A percentile compares a stretch with the other conserved stretches of the same genome.
Evolutionary conservation across 92 coral and sea anemone genomes (phyloP).

Genomic region (Paragorgia papillata): DNA sequence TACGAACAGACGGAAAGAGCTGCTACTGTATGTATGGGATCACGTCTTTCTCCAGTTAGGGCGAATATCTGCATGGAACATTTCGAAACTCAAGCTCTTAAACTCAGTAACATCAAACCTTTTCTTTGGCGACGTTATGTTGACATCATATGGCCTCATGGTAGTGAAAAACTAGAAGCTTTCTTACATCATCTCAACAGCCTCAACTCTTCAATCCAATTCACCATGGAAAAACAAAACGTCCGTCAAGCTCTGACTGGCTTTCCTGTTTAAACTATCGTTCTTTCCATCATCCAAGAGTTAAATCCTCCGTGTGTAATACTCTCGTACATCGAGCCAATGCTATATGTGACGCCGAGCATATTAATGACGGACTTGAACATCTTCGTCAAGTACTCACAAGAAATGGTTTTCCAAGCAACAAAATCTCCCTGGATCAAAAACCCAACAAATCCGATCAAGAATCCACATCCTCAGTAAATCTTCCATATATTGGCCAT

Average conservation of each 20-base stretch:
- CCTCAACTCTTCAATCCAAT: slow-evolving; percentile 9
- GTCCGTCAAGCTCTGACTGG: not conserved
- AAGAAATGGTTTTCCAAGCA: too few species aligned
- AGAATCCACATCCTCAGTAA: too few species aligned
- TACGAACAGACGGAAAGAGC: too few species aligned
- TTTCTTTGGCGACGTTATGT: slow-evolving; percentile 5
- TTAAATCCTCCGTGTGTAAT: slow-evolving; percentile 15
- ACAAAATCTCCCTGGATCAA: too few species aligned
- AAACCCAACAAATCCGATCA: too few species aligned
- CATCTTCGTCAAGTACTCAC: too few species aligned
- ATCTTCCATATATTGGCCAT: too few species aligned
- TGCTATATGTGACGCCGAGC: not conserved
- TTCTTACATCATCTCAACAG: not conserved
- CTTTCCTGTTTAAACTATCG: slow-evolving; percentile 7
- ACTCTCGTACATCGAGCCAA: slow-evolving; percentile 5
- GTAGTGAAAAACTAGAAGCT: not conserved
- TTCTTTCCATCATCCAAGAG: slow-evolving; percentile 27
- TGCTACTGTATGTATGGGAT: too few species aligned
- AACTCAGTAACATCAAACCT: not conserved
- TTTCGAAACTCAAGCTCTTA: slow-evolving; percentile 2
- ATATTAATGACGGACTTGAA: too few species aligned
- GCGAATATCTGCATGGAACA: slow-evolving; percentile 8
- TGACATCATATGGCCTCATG: slow-evolving; percentile 1
- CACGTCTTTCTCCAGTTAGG: slow-evolving; percentile 16
- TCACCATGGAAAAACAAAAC: slow-evolving; percentile 21